phyloP scores from a whole-genome alignment of 2,888 invertebrate species.

The Byasa hedistus region DNA sequence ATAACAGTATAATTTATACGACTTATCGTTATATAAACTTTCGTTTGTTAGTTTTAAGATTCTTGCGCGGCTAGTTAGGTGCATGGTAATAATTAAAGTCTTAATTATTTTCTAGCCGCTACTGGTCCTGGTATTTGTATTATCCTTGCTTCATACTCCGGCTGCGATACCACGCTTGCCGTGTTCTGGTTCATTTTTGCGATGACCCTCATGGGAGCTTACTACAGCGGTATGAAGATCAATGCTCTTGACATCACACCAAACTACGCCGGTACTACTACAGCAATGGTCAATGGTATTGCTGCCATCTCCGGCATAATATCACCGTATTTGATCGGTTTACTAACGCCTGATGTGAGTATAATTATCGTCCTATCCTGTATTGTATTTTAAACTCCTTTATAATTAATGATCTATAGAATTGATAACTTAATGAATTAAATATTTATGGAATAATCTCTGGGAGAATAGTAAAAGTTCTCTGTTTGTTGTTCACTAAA shows the following conservation, averaged over 20 bases:
- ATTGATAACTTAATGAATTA: too few relatives aligned
- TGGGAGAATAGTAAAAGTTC: too few relatives aligned
- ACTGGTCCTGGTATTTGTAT: slow-evolving; percentile 82
- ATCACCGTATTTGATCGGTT: slow-evolving; percentile 81
- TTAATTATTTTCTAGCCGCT: slow-evolving; percentile 74
- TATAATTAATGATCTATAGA: too few relatives aligned
- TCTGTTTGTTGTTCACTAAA: too few relatives aligned
- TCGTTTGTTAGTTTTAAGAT: too few relatives aligned
- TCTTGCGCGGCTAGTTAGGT: neutral
- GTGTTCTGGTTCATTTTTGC: slow-evolving; percentile 82
- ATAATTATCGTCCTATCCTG: neutral
- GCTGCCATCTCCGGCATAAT: slow-evolving; percentile 83
- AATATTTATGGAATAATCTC: too few relatives aligned
- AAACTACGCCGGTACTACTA: slow-evolving; percentile 83
- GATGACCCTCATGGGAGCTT: slow-evolving; percentile 85
- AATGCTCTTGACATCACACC: slow-evolving; percentile 83
- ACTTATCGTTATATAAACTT: too few relatives aligned
- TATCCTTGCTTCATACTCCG: slow-evolving; percentile 80
- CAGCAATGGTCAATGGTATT: slow-evolving; percentile 83
- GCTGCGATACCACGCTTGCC: slow-evolving; percentile 76
- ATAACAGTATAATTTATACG: too few relatives aligned
- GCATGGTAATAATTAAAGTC: neutral
- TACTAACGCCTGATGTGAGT: slow-evolving; percentile 81
- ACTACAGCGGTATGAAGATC: slow-evolving; percentile 85
- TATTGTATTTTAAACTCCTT: too few relatives aligned